Evolutionary conservation across 2,888 invertebrate species (phyloP), one percentile per base, ranked within the genome.

Genomic region (Acanthopleura granulata): DNA sequence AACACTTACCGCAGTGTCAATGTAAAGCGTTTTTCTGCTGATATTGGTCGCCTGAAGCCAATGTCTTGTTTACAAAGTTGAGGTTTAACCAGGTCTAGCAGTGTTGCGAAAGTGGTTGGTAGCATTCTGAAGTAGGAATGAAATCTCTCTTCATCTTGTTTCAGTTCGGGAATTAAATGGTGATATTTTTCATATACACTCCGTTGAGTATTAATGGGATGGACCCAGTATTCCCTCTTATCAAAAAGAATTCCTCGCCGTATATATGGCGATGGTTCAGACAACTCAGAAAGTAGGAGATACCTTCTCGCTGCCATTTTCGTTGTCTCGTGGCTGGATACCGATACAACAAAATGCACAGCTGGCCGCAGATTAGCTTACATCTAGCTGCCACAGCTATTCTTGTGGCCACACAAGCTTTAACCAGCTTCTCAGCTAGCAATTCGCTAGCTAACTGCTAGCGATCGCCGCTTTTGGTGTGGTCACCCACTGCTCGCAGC

Each of bases 361-460:
- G 18, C 51, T 51, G 18, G 51, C 51, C 18, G 14, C 51, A 51
- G 14, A 18, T 18, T 51, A 51, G 51, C 51, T 14, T 51, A 14
- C 51, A 15, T 14, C 51, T 51, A 14, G 51, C 51, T 51, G 51
- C 18, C 14, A 51, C 51, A 14, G 51, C 51, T 51, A 15, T 15
- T 18, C 14, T 14, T 51, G 18, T 51, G 51, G 51, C 51, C 51
- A 51, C 18, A 51, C 18, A 14, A 51, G 51, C 18, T 51, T 51
- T 51, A 15, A 15, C 18, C 14, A 51, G 51, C 51, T 51, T 14
- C 18, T 51, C 18, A 51, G 51, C 51, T 14, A 14, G 51, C 51
- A n/a, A n/a, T n/a, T n/a, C 51, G 51, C 51, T 51, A 51, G 51
- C 51, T 51, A 51, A 51, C 51, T 15, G 51, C 51, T 51, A 51